Conservation (phyloP, 2,113 vertebrate genomes). For the Pteronura brasiliensis region DNA sequence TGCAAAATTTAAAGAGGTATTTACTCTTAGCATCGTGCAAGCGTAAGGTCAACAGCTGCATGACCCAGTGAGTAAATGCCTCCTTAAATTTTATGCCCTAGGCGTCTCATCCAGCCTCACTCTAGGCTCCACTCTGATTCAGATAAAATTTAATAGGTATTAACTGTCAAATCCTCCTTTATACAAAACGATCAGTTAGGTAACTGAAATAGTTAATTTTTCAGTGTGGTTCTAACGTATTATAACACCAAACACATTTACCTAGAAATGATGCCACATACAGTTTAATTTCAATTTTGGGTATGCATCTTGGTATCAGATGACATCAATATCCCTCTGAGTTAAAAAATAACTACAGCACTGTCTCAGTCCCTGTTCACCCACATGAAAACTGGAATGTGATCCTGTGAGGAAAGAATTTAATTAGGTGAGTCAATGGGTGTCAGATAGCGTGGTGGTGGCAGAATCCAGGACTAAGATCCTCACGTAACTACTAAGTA, state of each 20-base stretch:
- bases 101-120: neutral
- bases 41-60: no score
- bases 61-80: neutral
- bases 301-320: neutral
- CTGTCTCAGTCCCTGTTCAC: neutral
- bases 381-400: neutral
- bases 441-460: neutral
- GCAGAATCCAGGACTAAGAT: neutral
- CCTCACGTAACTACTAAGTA: neutral
- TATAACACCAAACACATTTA: neutral
- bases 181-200: neutral
- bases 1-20: neutral
- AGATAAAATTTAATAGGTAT: neutral
- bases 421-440: neutral
- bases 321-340: neutral
- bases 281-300: constrained; percentile 38
- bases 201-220: neutral
- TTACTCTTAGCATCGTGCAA: neutral
- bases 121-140: neutral
- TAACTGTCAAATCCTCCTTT: neutral
- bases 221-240: neutral
- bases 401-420: constrained; percentile 29
- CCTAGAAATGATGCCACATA: neutral
- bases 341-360: neutral
- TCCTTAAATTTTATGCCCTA: neutral